phyloP scores from a whole-genome alignment of 2,797 vertebrate genomes.

The Spondyliosoma cantharus region DNA sequence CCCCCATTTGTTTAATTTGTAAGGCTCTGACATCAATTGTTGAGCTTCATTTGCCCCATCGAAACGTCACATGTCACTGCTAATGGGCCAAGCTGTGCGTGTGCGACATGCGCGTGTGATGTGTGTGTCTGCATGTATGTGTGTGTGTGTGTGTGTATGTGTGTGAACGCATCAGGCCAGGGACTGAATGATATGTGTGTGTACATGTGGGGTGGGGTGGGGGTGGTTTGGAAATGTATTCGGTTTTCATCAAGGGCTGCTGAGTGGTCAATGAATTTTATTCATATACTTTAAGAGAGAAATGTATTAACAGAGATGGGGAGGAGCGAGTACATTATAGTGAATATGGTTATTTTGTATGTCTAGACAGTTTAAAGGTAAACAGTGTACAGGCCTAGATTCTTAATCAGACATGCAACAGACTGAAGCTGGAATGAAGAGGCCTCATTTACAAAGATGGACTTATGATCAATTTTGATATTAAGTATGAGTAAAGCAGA shows the following conservation, averaged over 20 bases:
- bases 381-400: not conserved
- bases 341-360: conserved; percentile 5
- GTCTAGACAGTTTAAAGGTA: not conserved
- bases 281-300: conserved; percentile 20
- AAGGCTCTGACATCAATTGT: conserved; percentile 90
- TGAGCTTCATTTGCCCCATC: conserved; percentile 88
- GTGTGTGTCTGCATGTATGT: conserved; percentile 50
- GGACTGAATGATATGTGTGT: conserved; percentile 25
- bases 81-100: conserved; percentile 84
- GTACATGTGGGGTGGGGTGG: conserved; percentile 9
- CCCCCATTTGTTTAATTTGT: conserved; percentile 89
- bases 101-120: conserved; percentile 52
- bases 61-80: conserved; percentile 85
- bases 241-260: conserved; percentile 22
- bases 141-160: conserved; percentile 38
- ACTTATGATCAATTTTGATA: no score
- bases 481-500: no score
- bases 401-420: not conserved
- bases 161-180: conserved; percentile 8
- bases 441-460: no score
- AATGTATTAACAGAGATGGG: not conserved
- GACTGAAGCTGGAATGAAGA: not conserved
- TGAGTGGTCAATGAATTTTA: conserved; percentile 18
- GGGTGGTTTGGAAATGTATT: conserved; percentile 20
- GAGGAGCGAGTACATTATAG: not conserved